Percentiles rank a stretch among this genome's conserved stretches.
Evolutionary conservation across 2,888 invertebrate genomes (phyloP).

Genomic region (Cantharis flavilabris): DNA sequence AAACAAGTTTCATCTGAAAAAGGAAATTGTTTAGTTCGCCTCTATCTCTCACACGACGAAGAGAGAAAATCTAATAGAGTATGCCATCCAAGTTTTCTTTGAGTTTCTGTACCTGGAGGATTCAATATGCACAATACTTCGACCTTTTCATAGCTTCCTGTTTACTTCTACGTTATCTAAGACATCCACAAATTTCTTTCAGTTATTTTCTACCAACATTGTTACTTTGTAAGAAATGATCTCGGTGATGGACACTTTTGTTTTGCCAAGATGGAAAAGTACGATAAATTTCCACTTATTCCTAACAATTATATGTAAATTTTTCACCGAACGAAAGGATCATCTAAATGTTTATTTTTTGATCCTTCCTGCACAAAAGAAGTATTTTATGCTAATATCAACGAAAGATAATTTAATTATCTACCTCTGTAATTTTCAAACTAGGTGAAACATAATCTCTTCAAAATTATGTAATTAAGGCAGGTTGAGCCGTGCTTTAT

Average conservation of each 20-base stretch:
- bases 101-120: not conserved
- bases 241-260: not conserved
- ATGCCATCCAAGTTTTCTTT: not conserved
- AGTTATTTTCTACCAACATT: not conserved
- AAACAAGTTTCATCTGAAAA: not conserved
- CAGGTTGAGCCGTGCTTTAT: not conserved
- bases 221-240: not conserved
- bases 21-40: not conserved
- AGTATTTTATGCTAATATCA: not conserved
- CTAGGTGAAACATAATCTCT: not conserved
- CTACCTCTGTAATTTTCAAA: not conserved
- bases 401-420: not conserved
- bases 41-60: not conserved
- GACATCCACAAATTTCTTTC: not conserved
- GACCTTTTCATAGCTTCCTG: not conserved
- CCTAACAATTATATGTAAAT: not conserved
- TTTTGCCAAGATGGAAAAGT: not conserved
- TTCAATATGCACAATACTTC: not conserved
- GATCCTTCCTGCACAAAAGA: not conserved
- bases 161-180: not conserved
- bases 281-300: not conserved
- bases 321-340: not conserved
- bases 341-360: not conserved
- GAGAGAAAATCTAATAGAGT: not conserved
- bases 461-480: not conserved